Evolutionary conservation across 1,140 invertebrate species (phyloP).

Genomic region (Oryctes rhinoceros): DNA sequence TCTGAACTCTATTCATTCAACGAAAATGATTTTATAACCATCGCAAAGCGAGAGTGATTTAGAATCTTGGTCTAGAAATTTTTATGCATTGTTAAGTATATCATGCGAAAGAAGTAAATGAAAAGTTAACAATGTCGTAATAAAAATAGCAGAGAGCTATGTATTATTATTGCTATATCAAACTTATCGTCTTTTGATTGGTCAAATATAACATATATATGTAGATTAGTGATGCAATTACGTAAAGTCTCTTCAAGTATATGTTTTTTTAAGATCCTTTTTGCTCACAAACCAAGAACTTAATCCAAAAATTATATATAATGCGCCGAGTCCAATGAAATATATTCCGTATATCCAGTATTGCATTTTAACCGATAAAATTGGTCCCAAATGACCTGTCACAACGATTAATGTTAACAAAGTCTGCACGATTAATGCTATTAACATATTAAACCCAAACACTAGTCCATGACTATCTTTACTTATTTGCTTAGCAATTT

Average conservation of each 20-base stretch:
- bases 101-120: no score
- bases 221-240: no score
- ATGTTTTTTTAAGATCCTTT: conserved; percentile 49
- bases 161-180: no score
- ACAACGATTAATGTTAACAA: conserved; percentile 78
- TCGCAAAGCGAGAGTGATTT: no score
- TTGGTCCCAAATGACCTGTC: conserved; percentile 58
- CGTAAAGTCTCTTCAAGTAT: conserved; percentile 25
- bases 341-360: conserved; percentile 72
- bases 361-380: conserved; percentile 63
- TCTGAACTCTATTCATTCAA: no score
- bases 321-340: conserved; percentile 63
- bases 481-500: conserved; percentile 80
- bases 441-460: conserved; percentile 89
- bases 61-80: no score
- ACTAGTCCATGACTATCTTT: conserved; percentile 88
- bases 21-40: no score
- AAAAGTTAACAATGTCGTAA: no score
- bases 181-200: no score
- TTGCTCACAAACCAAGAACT: conserved; percentile 54
- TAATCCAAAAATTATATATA: conserved; percentile 61
- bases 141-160: no score
- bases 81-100: no score
- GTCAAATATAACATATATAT: no score
- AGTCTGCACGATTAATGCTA: conserved; percentile 80